phyloP scores from a whole-genome alignment of 92 coral and sea anemone genomes.

The Actinernus sp. region DNA sequence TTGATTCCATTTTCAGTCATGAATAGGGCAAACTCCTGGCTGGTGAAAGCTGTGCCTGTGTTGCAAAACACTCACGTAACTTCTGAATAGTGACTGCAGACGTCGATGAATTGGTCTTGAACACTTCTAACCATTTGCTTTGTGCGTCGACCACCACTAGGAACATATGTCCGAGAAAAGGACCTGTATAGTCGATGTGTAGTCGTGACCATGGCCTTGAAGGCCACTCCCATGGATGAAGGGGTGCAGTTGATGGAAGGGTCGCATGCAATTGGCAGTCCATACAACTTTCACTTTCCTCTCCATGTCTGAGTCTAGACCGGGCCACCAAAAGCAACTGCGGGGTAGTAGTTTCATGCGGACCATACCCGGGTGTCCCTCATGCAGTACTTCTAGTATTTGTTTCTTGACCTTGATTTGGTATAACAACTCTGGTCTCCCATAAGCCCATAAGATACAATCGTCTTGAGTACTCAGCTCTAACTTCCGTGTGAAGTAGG shows the following conservation, averaged over 20 bases:
- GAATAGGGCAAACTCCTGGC: conserved; percentile 37
- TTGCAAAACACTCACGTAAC: conserved; percentile 33
- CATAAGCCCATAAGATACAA: neutral
- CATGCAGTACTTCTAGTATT: conserved; percentile 1
- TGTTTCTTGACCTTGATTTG: conserved; percentile 1
- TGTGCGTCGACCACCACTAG: conserved; percentile 48
- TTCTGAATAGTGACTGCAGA: conserved; percentile 60
- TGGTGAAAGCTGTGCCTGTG: conserved; percentile 22
- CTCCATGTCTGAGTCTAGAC: conserved; percentile 25
- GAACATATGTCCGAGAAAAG: conserved; percentile 51
- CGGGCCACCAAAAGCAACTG: conserved; percentile 46
- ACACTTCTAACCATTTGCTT: conserved; percentile 42
- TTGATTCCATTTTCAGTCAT: conserved; percentile 36
- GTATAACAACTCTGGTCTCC: too few relatives aligned
- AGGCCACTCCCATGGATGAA: conserved; percentile 61
- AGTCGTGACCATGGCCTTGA: conserved; percentile 40
- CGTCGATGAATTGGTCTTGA: conserved; percentile 41
- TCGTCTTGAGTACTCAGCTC: neutral
- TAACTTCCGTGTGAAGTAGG: neutral
- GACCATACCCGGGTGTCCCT: conserved; percentile 21
- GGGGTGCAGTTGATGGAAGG: conserved; percentile 40
- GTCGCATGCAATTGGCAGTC: conserved; percentile 47
- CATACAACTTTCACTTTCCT: neutral
- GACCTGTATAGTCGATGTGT: conserved; percentile 59
- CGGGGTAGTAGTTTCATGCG: conserved; percentile 13